Evolutionary conservation across 2,888 invertebrate genomes (phyloP).

Genomic region (Diaphora mendica): DNA sequence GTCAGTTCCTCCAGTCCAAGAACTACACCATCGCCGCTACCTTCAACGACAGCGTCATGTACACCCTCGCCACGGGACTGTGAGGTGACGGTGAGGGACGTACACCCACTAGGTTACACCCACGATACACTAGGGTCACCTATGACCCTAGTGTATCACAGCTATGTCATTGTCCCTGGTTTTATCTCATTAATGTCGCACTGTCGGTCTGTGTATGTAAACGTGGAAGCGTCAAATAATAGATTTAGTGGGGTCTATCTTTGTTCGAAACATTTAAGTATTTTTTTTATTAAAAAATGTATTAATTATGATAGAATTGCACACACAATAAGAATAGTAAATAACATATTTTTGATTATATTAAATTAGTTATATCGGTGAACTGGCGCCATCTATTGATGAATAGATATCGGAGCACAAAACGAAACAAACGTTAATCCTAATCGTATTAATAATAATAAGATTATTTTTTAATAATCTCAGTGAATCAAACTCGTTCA

Average conservation of each 20-base stretch:
- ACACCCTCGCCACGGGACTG: constrained; percentile 49
- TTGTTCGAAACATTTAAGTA: background rate
- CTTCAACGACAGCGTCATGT: constrained; percentile 70
- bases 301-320: background rate
- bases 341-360: constrained; percentile 4
- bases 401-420: constrained; percentile 45
- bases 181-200: constrained; percentile 5
- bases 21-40: constrained; percentile 75
- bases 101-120: too few relatives aligned
- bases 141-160: too few relatives aligned
- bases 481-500: constrained; percentile 48
- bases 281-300: background rate
- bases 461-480: constrained; percentile 43
- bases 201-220: constrained; percentile 1
- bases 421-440: constrained; percentile 25
- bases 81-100: too few relatives aligned
- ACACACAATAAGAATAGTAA: background rate
- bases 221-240: constrained; percentile 5
- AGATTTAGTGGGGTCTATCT: background rate
- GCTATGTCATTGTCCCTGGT: too few relatives aligned
- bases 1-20: constrained; percentile 63
- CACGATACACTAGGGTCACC: too few relatives aligned
- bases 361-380: constrained; percentile 5
- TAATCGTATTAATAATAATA: constrained; percentile 45
- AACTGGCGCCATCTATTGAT: constrained; percentile 32